Percentiles rank a stretch among this genome's conserved stretches.
These are phyloP conservation scores for Standfussiana lucernea DNA, from an alignment of 2,888 invertebrate genomes.

Conservation along the genomic window DNA sequence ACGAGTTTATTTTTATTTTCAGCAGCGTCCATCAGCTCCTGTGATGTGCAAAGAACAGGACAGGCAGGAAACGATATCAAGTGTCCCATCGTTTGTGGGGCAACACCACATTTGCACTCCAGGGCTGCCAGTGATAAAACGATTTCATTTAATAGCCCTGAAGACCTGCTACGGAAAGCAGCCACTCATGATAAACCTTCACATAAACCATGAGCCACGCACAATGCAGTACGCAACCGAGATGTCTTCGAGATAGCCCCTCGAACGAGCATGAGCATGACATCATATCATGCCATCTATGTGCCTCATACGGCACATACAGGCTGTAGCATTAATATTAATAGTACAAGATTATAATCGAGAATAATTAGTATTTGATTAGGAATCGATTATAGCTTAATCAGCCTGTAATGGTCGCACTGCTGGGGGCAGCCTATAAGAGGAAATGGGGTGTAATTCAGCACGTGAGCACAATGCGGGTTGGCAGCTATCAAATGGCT, in stretches of 20 bases:
- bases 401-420: neutral
- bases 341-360: conserved; percentile 41
- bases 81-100: no score
- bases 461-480: neutral
- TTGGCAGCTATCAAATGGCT: neutral
- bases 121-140: neutral
- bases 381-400: conserved; percentile 29
- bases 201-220: conserved; percentile 4
- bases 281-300: conserved; percentile 52
- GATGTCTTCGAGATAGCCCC: conserved; percentile 51
- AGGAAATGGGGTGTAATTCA: neutral
- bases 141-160: neutral
- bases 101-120: no score
- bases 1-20: neutral
- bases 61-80: no score
- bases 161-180: neutral
- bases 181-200: neutral
- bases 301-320: conserved; percentile 20
- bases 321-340: conserved; percentile 46
- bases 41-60: no score
- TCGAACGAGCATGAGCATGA: conserved; percentile 40
- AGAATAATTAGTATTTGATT: conserved; percentile 44
- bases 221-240: conserved; percentile 40
- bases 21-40: neutral
- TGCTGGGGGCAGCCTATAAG: no score